phyloP scores from a whole-genome alignment of 2,888 invertebrate species.

The Leptodirus hochenwartii region DNA sequence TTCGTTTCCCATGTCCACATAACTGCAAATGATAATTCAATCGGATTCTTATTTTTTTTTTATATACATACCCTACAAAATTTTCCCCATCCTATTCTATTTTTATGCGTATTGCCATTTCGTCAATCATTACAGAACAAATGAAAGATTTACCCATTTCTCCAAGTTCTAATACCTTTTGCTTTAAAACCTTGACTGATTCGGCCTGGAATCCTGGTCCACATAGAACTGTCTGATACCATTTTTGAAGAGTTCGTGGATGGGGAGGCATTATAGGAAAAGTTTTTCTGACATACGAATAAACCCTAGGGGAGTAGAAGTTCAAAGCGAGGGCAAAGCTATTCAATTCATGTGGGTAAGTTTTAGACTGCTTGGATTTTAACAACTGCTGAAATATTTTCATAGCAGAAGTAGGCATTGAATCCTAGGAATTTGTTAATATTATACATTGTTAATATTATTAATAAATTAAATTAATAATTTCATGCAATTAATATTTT shows the following conservation, averaged over 20 bases:
- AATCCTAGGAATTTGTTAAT: constrained; percentile 3
- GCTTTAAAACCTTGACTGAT: constrained; percentile 3
- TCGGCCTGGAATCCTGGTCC: constrained; percentile 2
- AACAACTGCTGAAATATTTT: constrained; percentile 3
- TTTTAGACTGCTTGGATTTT: constrained; percentile 1
- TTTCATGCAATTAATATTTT: constrained; percentile 1
- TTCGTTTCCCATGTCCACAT: constrained; percentile 14
- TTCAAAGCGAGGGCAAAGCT: constrained; percentile 8
- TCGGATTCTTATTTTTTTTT: neutral
- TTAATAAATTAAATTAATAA: neutral
- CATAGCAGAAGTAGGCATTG: constrained; percentile 7
- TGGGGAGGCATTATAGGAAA: constrained; percentile 8
- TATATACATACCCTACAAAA: constrained; percentile 12
- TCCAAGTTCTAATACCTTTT: constrained; percentile 4
- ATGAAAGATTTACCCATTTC: constrained; percentile 10
- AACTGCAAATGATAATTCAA: constrained; percentile 5
- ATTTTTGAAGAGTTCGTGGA: constrained; percentile 6
- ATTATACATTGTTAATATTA: neutral
- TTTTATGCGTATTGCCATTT: too few relatives aligned
- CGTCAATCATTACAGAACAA: constrained; percentile 16
- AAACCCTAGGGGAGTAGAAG: constrained; percentile 9
- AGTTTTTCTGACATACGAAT: constrained; percentile 7
- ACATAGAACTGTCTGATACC: constrained; percentile 3
- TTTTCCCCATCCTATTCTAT: constrained; percentile 14
- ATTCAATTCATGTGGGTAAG: constrained; percentile 7